phyloP scores from a whole-genome alignment of 1,140 invertebrate species.

The Trichonephila inaurata region DNA sequence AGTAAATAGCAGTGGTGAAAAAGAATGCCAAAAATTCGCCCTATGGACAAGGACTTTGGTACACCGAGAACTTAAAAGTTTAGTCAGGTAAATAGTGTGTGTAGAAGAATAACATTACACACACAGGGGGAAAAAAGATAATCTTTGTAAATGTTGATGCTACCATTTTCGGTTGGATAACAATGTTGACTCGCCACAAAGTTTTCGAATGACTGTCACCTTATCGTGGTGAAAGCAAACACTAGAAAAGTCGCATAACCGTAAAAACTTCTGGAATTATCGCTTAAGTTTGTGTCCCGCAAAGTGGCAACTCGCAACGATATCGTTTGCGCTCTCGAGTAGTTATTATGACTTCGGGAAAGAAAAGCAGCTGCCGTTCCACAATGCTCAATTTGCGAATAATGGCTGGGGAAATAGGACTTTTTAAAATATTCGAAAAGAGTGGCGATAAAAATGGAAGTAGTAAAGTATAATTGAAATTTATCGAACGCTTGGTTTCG shows the following conservation, averaged over 20 bases:
- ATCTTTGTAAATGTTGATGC: background rate
- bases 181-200: slow-evolving; percentile 44
- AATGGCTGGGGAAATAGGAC: background rate
- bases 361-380: background rate
- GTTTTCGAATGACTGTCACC: slow-evolving; percentile 6
- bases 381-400: background rate
- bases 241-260: slow-evolving; percentile 7
- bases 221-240: slow-evolving; percentile 35
- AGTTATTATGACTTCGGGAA: background rate
- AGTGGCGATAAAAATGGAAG: background rate
- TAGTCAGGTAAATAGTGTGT: background rate
- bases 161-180: slow-evolving; percentile 33
- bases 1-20: background rate
- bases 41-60: background rate
- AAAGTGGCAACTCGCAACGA: slow-evolving; percentile 33
- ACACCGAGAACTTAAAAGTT: background rate
- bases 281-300: background rate
- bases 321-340: background rate
- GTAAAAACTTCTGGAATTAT: slow-evolving; percentile 29
- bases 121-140: slow-evolving; percentile 11
- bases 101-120: background rate
- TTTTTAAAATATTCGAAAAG: background rate
- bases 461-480: background rate
- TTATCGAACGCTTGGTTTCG: background rate
- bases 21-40: background rate